Base-by-base conservation (phyloP, 1,140 invertebrate species). In the Trypoxylus dichotomus region DNA sequence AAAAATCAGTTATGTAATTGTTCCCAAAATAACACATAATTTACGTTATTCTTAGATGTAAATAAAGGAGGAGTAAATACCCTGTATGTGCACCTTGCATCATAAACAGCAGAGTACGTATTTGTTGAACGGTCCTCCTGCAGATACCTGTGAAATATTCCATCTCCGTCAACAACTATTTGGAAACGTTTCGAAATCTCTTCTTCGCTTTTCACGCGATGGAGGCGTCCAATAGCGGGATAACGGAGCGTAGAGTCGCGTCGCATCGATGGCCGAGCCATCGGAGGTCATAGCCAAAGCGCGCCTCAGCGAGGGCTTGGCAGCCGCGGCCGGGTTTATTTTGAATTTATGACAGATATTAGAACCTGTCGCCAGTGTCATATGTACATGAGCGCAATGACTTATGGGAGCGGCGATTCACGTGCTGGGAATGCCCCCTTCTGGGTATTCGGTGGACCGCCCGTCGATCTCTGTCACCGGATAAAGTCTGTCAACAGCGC, bases 271-370 rank as follows among this genome's bases (percentile, higher is more conserved):
- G 19, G 13, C 15, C 47, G 13, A 54, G 60, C 60, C 21, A 29
- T 68, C 60, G 27, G 24, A 68, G 60, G 60, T 68, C 60, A 68
- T 68, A 19, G 10, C 6, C 24, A 15, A 29, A 24, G 60, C 13
- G 60, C 27, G 15, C 47, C 15, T n/a, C 47, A 13, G 47, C 2
- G 29, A 29, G 29, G 29, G 41, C 19, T 37, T 74, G 72, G 29
- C 24, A n/a, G 32, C 5, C 32, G 24, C 24, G 24, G 63, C 8
- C 29, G 8, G 25, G 29, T 21, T 32, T 71, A 74, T 41, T 74
- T 74, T 42, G 72, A 74, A 74, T 74, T 74, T 74, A 74, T 74
- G 72, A 74, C 72, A 74, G 72, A 74, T 74, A 74, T 74, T 74
- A 74, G 72, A 74, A 74, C 27, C 72, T 74, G 72, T 74, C 72